Conservation (phyloP, 2,888 invertebrate species). For the Patella ulyssiponensis region DNA sequence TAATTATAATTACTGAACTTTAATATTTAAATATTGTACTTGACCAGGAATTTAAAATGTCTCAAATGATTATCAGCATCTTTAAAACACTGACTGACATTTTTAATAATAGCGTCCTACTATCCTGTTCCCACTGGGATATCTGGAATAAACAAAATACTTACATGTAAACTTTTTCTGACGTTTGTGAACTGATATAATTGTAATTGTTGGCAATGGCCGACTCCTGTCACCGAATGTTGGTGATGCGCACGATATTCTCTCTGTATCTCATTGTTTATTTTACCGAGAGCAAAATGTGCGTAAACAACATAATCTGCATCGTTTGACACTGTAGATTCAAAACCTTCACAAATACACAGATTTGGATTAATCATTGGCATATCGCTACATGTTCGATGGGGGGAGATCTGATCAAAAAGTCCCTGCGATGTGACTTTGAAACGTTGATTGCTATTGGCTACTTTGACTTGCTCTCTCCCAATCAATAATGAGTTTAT, state of each 20-base stretch:
- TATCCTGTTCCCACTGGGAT: no score
- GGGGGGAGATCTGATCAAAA: conserved; percentile 37
- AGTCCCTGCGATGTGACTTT: conserved; percentile 45
- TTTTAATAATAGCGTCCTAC: no score
- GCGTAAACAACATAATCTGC: conserved; percentile 46
- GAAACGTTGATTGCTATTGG: conserved; percentile 37
- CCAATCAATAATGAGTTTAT: conserved; percentile 34
- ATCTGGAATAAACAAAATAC: background rate
- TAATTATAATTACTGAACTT: no score
- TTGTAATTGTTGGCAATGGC: conserved; percentile 44
- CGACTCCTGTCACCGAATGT: conserved; percentile 35
- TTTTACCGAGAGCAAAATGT: conserved; percentile 50
- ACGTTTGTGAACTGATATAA: conserved; percentile 45
- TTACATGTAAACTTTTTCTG: conserved; percentile 28
- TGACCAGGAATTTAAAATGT: no score
- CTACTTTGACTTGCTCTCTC: background rate
- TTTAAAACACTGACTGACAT: no score
- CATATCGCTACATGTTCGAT: conserved; percentile 50
- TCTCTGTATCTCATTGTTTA: conserved; percentile 54
- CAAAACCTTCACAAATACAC: conserved; percentile 60
- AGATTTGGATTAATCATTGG: conserved; percentile 54
- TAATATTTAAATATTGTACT: no score
- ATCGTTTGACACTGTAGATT: conserved; percentile 34
- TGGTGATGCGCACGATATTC: conserved; percentile 36
- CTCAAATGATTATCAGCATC: no score